phyloP scores from a whole-genome alignment of 2,797 vertebrate species.

The Coregonus suidteri region DNA sequence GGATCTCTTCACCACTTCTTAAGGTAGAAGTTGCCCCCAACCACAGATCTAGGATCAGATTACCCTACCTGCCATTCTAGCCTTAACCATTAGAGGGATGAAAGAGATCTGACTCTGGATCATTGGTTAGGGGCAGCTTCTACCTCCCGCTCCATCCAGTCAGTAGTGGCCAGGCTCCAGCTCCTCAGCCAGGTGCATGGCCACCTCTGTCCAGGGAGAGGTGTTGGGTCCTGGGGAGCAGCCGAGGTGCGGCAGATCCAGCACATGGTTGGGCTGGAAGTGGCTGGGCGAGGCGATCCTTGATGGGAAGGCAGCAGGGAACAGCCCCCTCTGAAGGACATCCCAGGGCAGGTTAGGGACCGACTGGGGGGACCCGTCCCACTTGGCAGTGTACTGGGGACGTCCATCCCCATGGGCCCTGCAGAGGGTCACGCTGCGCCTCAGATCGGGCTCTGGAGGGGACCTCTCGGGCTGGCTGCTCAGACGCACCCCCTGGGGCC shows the following conservation, averaged over 20 bases:
- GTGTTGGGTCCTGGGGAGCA: constrained; percentile 25
- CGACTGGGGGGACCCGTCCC: constrained; percentile 34
- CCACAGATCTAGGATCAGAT: background rate
- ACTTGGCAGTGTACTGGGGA: constrained; percentile 47
- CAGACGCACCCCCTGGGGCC: constrained; percentile 53
- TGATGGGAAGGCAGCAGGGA: constrained; percentile 61
- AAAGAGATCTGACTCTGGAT: background rate
- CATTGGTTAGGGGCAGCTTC: background rate
- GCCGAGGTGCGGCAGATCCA: constrained; percentile 47
- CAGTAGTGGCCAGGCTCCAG: constrained; percentile 65
- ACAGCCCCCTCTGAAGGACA: constrained; percentile 62
- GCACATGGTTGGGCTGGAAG: constrained; percentile 54
- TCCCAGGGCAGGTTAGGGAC: constrained; percentile 64
- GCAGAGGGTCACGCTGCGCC: constrained; percentile 45
- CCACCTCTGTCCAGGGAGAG: constrained; percentile 72
- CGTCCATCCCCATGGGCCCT: constrained; percentile 13
- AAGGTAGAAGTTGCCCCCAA: background rate
- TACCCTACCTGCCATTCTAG: background rate
- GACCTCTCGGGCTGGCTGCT: constrained; percentile 41
- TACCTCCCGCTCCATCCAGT: background rate
- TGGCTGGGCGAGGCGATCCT: constrained; percentile 47
- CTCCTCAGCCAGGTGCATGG: constrained; percentile 70
- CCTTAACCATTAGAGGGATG: background rate
- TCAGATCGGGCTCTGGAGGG: constrained; percentile 52
- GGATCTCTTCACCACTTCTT: background rate